These are phyloP conservation scores for Flexamia atlantica DNA, from an alignment of 2,888 invertebrate genomes.

Conservation along the genomic window DNA sequence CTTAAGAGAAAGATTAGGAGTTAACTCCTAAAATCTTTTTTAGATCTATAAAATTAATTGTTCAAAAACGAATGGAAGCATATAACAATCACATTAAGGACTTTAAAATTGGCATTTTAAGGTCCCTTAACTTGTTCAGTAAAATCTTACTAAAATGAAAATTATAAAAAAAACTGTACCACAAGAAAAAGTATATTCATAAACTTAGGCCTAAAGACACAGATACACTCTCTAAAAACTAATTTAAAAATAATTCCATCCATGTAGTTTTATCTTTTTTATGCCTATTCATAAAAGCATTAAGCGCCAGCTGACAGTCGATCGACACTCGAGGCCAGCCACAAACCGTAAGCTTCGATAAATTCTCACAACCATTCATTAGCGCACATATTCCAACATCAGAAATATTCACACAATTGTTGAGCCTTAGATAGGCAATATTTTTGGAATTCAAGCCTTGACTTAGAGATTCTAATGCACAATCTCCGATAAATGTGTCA, in stretches of 20 bases:
- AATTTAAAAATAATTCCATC: constrained; percentile 34
- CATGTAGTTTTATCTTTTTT: constrained; percentile 17
- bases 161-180: too few relatives aligned
- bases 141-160: too few relatives aligned
- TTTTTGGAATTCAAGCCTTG: background rate
- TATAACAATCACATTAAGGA: too few relatives aligned
- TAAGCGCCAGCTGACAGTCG: constrained; percentile 19
- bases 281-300: constrained; percentile 1
- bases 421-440: background rate
- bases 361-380: constrained; percentile 9
- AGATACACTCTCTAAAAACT: too few relatives aligned
- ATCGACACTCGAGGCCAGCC: constrained; percentile 32
- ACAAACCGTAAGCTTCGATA: background rate
- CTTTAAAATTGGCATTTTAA: too few relatives aligned
- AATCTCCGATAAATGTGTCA: constrained; percentile 1
- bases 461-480: constrained; percentile 3
- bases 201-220: too few relatives aligned
- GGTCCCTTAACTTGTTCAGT: too few relatives aligned
- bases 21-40: too few relatives aligned
- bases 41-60: too few relatives aligned
- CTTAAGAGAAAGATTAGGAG: too few relatives aligned
- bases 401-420: constrained; percentile 13
- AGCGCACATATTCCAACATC: constrained; percentile 20
- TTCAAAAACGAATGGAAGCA: too few relatives aligned
- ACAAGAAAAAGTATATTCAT: too few relatives aligned